Conservation (phyloP, 1,140 invertebrate species). For the Drosophila nikananu region DNA sequence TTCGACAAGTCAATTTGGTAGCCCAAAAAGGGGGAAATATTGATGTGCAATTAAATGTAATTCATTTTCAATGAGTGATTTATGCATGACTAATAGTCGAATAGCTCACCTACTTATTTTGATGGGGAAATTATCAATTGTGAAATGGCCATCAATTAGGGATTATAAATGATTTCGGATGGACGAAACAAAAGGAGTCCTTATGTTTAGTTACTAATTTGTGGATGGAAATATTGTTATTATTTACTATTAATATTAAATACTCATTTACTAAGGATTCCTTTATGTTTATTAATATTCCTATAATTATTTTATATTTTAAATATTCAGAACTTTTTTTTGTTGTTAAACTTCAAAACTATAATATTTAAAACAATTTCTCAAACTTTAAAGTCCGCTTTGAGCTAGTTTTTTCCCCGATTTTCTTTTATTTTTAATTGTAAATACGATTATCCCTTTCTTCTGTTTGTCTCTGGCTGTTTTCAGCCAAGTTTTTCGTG, state of each 20-base stretch:
- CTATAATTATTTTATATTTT: background rate
- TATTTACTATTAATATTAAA: background rate
- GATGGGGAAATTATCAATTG: slow-evolving; percentile 17
- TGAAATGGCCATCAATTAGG: slow-evolving; percentile 20
- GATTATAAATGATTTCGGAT: background rate
- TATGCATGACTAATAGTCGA: slow-evolving; percentile 60
- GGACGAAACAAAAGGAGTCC: background rate
- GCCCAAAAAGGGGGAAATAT: slow-evolving; percentile 19
- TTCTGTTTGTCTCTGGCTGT: background rate
- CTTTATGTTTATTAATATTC: background rate
- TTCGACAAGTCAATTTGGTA: slow-evolving; percentile 43
- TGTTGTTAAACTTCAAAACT: too few species aligned
- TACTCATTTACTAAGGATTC: too few species aligned
- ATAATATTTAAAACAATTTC: background rate
- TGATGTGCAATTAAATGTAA: slow-evolving; percentile 61
- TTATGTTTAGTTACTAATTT: background rate
- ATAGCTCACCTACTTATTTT: slow-evolving; percentile 34
- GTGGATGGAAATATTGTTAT: background rate
- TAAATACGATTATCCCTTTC: background rate
- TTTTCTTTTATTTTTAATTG: background rate
- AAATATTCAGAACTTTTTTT: too few species aligned
- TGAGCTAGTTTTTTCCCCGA: too few species aligned
- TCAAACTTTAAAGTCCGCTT: background rate
- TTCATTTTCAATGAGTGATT: slow-evolving; percentile 57
- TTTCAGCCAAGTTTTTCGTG: slow-evolving; percentile 17